Percentiles rank a stretch among this genome's conserved stretches.
Evolutionary conservation across 2,888 invertebrate genomes (phyloP).

Genomic region (Byasa hedistus): DNA sequence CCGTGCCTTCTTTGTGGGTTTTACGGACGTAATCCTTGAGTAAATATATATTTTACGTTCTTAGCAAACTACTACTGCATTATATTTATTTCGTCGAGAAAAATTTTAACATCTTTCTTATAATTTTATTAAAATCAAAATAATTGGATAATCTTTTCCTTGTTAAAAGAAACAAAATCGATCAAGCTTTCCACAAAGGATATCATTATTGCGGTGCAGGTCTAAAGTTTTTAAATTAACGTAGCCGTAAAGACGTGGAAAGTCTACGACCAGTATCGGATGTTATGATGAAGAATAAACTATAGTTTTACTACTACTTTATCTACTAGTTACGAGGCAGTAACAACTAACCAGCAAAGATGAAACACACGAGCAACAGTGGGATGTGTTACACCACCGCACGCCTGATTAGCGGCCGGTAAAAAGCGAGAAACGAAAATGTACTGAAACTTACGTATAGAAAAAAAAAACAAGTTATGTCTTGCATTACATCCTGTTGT

Average conservation of each 20-base stretch:
- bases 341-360: slow-evolving; percentile 23
- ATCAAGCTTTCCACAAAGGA: too few species aligned
- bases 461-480: slow-evolving; percentile 36
- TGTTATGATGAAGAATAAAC: too few species aligned
- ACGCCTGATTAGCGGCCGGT: slow-evolving; percentile 28
- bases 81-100: neutral
- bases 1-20: slow-evolving; percentile 44
- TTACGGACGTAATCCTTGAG: slow-evolving; percentile 34
- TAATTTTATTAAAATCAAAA: too few species aligned
- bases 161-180: too few species aligned
- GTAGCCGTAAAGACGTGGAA: too few species aligned
- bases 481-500: slow-evolving; percentile 42
- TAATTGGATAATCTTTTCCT: too few species aligned
- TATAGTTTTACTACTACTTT: too few species aligned
- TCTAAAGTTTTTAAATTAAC: too few species aligned
- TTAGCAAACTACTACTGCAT: neutral
- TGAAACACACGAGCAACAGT: slow-evolving; percentile 13
- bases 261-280: too few species aligned
- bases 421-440: slow-evolving; percentile 36
- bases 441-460: slow-evolving; percentile 28
- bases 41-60: slow-evolving; percentile 26
- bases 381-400: slow-evolving; percentile 21
- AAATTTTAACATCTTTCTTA: too few species aligned
- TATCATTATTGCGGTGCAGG: too few species aligned
- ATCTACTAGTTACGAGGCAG: neutral